Evolutionary conservation across 2,888 invertebrate genomes (phyloP), one percentile per base, ranked within the genome.

Genomic region (Tenthredo livida): DNA sequence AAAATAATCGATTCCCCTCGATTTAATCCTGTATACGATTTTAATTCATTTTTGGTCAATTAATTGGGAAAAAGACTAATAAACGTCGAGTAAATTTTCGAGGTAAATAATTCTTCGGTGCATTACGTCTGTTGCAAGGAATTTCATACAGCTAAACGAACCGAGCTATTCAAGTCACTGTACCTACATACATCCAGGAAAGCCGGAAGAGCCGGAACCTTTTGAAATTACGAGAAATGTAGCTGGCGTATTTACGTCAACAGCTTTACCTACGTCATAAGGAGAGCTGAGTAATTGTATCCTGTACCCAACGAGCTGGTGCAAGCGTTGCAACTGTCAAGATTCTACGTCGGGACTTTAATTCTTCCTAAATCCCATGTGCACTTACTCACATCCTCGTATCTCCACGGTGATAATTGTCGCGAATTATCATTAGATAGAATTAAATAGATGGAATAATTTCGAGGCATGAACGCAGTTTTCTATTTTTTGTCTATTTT

Each of bases 221-320:
- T 80, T 80, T 80, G 80, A 61, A 61, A 61, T 80, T 40, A 61
- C 80, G 80, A 61, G 80, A 80, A 80, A 80, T 80, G 58, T 80
- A 80, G 61, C 80, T 40, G 58, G 58, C 80, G 80, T 61, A 61
- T 80, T 80, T 61, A 58, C 58, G 80, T 80, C 80, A 80, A 61
- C 58, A 58, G 61, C 37, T 40, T 58, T 58, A 9, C 33, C 43
- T 58, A 25, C 58, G 29, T 40, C n/a, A 77, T 54, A 54, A 77
- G 50, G 77, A 54, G 29, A 21, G 33, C 15, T 77, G 54, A 77
- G n/a, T 54, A 54, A 77, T 77, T 77, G 77, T 77, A 54, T 54
- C 50, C 29, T 40, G 77, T 29, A 77, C 29, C 21, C 43, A 67
- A 33, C 67, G 33, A 67, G 29, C 67, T 1, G 67, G 29, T 67